These are phyloP conservation scores for Rhizomys pruinosus DNA, from an alignment of 2,113 vertebrate species.

Conservation along the genomic window DNA sequence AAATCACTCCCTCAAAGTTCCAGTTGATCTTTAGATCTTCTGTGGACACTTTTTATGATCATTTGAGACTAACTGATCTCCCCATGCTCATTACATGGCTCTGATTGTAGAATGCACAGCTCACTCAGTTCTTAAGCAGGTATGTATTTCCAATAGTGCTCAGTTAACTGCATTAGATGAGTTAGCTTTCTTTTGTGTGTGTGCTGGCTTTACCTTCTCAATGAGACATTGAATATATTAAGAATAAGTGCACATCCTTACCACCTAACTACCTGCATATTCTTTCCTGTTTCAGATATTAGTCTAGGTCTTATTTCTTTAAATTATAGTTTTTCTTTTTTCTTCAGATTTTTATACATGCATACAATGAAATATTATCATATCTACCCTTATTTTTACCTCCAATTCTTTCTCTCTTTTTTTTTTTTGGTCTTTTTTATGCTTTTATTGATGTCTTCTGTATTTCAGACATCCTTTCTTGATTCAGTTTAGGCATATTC, in stretches of 20 bases:
- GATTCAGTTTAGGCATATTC: too few relatives aligned
- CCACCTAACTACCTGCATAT: not conserved
- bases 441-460: too few relatives aligned
- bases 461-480: too few relatives aligned
- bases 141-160: not conserved
- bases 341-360: not conserved
- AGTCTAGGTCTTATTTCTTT: not conserved
- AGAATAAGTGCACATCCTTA: not conserved
- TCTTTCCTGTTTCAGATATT: not conserved
- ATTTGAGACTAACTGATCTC: not conserved
- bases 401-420: not conserved
- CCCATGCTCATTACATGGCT: not conserved
- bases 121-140: not conserved
- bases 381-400: not conserved
- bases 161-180: not conserved
- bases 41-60: not conserved
- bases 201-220: slow-evolving; percentile 8
- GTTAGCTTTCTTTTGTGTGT: not conserved
- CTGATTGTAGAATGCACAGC: not conserved
- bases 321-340: not conserved
- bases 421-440: not conserved
- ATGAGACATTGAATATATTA: not conserved
- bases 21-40: not conserved
- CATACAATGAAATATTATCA: not conserved
- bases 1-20: not conserved